These are phyloP conservation scores for Maccullochella peelii DNA, from an alignment of 2,113 vertebrate genomes.

Conservation along the genomic window DNA sequence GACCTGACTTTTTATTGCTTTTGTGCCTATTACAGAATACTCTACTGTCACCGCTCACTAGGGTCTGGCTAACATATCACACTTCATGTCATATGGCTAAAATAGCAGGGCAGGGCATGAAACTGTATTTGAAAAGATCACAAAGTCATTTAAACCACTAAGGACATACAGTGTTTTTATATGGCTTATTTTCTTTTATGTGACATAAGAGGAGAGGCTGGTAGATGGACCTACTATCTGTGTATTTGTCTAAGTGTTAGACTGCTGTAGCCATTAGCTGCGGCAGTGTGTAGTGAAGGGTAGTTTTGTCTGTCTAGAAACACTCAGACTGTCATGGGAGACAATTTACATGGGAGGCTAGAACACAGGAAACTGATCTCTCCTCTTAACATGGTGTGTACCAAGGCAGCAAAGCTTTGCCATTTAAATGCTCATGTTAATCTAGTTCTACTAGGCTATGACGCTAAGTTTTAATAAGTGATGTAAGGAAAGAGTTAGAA, in stretches of 20 bases:
- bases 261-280: slow-evolving; percentile 1
- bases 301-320: neutral
- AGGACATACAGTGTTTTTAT: neutral
- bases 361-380: slow-evolving; percentile 4
- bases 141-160: neutral
- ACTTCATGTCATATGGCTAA: neutral
- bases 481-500: neutral
- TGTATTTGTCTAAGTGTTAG: too few species aligned
- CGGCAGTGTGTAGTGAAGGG: neutral
- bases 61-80: neutral
- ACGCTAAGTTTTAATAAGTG: neutral
- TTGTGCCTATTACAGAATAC: slow-evolving; percentile 19
- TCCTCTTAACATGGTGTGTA: neutral
- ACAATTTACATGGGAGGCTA: neutral
- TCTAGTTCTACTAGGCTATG: neutral
- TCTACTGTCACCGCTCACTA: neutral
- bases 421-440: neutral
- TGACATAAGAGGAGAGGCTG: neutral
- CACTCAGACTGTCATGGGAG: neutral
- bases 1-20: slow-evolving; percentile 5
- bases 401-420: neutral
- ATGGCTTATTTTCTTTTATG: neutral
- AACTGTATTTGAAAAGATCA: neutral
- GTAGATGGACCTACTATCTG: too few species aligned
- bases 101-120: neutral